Percentiles rank a stretch among this genome's conserved stretches.
Conservation (phyloP, 2,888 invertebrate species). For the Brachyptera risi region DNA sequence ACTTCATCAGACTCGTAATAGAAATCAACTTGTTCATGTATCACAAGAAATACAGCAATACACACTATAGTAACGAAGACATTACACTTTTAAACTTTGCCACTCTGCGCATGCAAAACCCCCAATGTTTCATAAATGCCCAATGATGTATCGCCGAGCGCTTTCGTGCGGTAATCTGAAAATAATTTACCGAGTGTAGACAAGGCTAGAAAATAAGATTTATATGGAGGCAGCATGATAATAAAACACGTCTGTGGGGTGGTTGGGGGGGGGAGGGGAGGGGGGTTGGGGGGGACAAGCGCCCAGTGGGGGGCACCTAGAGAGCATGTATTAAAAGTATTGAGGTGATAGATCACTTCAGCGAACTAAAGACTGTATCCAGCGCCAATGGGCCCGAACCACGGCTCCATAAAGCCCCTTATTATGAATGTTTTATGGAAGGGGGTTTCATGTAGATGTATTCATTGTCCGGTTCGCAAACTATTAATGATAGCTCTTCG, state of each 20-base stretch:
- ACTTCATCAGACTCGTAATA: too few relatives aligned
- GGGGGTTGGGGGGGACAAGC: conserved; percentile 22
- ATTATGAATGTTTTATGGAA: conserved; percentile 24
- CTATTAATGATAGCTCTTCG: conserved; percentile 17
- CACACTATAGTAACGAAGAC: too few relatives aligned
- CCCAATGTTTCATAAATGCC: too few relatives aligned
- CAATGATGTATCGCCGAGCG: too few relatives aligned
- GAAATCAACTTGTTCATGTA: too few relatives aligned
- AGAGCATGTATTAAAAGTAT: conserved; percentile 22
- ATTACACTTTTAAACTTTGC: too few relatives aligned
- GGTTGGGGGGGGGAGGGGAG: conserved; percentile 18
- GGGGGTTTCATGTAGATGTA: conserved; percentile 15
- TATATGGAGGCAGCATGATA: background rate
- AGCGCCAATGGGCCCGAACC: conserved; percentile 16
- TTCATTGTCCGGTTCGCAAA: conserved; percentile 19
- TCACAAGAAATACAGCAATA: too few relatives aligned
- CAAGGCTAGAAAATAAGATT: background rate
- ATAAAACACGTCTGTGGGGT: conserved; percentile 23
- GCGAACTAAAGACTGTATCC: conserved; percentile 11
- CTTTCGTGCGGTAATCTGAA: conserved; percentile 21
- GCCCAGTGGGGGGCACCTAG: conserved; percentile 22
- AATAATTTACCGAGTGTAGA: conserved; percentile 28
- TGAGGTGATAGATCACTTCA: conserved; percentile 27
- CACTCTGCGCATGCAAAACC: too few relatives aligned
- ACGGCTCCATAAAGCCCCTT: conserved; percentile 18